Conservation (phyloP, 2,797 vertebrate genomes). For the Eleutherodactylus coqui region DNA sequence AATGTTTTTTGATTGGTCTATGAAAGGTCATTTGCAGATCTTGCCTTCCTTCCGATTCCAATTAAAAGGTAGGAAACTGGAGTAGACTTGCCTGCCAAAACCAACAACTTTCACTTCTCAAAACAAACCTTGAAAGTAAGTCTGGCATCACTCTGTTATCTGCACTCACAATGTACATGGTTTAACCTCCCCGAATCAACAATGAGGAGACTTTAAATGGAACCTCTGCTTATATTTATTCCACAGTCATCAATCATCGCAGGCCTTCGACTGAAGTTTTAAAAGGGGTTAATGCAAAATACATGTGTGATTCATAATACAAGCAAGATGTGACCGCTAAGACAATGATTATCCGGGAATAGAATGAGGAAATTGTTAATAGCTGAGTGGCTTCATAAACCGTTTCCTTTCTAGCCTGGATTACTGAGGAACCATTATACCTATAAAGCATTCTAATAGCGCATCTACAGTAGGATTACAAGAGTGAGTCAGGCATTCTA, state of each 20-base stretch:
- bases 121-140: slow-evolving; percentile 33
- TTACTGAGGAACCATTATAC: background rate
- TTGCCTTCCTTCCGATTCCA: background rate
- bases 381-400: slow-evolving; percentile 20
- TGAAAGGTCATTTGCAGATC: background rate
- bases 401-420: background rate
- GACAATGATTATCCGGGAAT: slow-evolving; percentile 21
- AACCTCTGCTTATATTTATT: background rate
- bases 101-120: slow-evolving; percentile 47
- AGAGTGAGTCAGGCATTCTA: background rate
- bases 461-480: background rate
- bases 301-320: slow-evolving; percentile 42
- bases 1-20: background rate
- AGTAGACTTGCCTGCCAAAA: background rate
- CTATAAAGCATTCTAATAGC: no score
- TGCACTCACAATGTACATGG: background rate
- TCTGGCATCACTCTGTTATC: slow-evolving; percentile 12
- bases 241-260: background rate
- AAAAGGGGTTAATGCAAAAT: slow-evolving; percentile 42
- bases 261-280: background rate
- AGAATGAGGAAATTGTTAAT: slow-evolving; percentile 35
- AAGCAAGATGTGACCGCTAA: slow-evolving; percentile 52
- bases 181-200: background rate
- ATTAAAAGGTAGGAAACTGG: background rate
- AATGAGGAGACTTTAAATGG: background rate